Evolutionary conservation across 2,797 vertebrate genomes (phyloP), one percentile per base, ranked within the genome.

Genomic region (Leucoraja ocellata): DNA sequence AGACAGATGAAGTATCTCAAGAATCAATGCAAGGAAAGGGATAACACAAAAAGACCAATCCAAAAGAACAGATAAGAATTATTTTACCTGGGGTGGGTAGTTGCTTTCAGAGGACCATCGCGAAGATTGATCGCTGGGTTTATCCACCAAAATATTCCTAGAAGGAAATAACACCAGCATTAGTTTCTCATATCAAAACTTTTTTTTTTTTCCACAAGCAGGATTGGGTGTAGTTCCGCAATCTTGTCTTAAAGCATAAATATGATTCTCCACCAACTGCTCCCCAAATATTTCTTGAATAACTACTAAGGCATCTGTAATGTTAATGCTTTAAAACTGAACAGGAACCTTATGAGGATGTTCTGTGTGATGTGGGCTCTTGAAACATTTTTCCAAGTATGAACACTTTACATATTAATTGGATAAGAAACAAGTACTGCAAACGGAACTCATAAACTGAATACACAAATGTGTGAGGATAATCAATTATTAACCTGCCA

Each of bases 71-170:
- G 73, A 2, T 14, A 6, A 18, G 7, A 54, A 6, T 23, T 46
- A 36, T 65, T 39, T 96, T 96, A 99, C 99, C 97, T 99, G 99
- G 91, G 99, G 99, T 95, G 99, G 99, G 86, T 99, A 99, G 96
- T 99, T 99, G 96, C 98, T 99, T 95, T 99, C 99, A 94, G 99
- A 99, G 93, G 99, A 99, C 99, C 99, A 99, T 94, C 99, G 97
- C 93, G 99, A 99, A 95, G 98, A 99, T 46, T 99, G 99, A 95
- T 99, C 99, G 93, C 97, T 99, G 93, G 99, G 98, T 95, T 98
- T 99, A 96, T 99, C 99, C 96, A 99, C 98, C 97, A 99, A 97
- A 96, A 99, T 99, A 94, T 99, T 99, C 95, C 99, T 99, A 94
- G 93, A 95, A 94, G 94, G 93, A 95, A 93, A 74, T 3, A 58